phyloP scores from a whole-genome alignment of 2,888 invertebrate species.

The Drosophila pullipes region DNA sequence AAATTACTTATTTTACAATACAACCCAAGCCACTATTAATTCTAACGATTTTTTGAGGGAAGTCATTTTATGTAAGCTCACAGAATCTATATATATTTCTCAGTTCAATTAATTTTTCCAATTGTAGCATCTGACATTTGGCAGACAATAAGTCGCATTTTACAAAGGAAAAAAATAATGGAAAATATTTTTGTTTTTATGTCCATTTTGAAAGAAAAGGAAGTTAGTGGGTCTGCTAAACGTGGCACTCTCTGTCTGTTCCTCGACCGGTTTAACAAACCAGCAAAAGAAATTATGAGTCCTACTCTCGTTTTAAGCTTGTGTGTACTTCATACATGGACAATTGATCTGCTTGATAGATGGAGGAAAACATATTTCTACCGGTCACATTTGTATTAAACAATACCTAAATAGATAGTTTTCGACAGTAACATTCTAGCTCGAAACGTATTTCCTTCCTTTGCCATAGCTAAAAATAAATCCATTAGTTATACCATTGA shows the following conservation, averaged over 20 bases:
- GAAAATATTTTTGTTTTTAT: background rate
- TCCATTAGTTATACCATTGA: background rate
- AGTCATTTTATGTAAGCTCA: background rate
- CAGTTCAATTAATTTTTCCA: background rate
- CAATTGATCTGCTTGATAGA: background rate
- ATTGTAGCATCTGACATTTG: background rate
- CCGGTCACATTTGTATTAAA: background rate
- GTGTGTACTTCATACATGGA: background rate
- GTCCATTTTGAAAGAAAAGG: background rate
- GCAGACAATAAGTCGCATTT: background rate
- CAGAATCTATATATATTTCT: too few relatives aligned
- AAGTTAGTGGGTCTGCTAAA: background rate
- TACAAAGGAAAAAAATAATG: background rate
- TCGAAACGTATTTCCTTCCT: background rate
- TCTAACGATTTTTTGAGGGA: background rate
- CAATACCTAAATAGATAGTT: background rate
- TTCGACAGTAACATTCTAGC: background rate
- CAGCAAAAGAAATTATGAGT: background rate
- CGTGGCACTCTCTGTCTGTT: background rate
- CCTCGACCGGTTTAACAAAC: background rate
- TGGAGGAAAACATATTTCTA: background rate
- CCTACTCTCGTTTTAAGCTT: background rate
- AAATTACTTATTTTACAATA: background rate
- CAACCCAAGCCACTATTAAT: background rate
- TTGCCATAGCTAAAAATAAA: background rate